A percentile compares a stretch with the other conserved stretches of the same genome.
These are phyloP conservation scores for Crocidura indochinensis DNA, from an alignment of 2,797 vertebrate species.

Conservation along the genomic window DNA sequence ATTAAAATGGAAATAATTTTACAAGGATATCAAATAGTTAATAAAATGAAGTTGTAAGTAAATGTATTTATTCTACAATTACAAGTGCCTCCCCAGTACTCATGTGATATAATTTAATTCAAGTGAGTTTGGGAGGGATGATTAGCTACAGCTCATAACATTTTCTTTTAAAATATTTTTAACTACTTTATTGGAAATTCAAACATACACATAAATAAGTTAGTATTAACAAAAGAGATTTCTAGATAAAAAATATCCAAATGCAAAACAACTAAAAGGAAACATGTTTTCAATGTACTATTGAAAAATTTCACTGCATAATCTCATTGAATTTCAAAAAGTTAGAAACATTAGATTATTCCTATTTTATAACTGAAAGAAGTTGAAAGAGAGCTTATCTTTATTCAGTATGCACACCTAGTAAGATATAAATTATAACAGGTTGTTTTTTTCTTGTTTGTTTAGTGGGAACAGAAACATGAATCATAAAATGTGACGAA, in stretches of 20 bases:
- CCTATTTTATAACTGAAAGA: background rate
- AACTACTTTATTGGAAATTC: background rate
- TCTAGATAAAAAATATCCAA: background rate
- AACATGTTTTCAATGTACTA: background rate
- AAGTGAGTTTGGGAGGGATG: background rate
- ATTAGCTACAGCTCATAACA: background rate
- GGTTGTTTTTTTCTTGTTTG: background rate
- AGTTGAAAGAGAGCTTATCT: background rate
- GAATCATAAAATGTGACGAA: background rate
- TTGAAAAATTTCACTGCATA: background rate
- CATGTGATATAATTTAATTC: background rate
- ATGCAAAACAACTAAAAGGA: conserved; percentile 5
- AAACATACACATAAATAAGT: background rate
- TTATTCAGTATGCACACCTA: background rate
- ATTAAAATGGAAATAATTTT: background rate
- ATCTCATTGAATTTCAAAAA: conserved; percentile 17
- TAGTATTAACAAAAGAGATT: background rate
- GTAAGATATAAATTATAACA: conserved; percentile 23
- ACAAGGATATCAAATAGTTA: background rate
- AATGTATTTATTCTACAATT: background rate
- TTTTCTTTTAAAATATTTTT: background rate
- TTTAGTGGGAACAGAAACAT: background rate
- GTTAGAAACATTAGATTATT: background rate
- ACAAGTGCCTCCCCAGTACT: background rate
- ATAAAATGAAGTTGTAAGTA: background rate